Percentiles rank a stretch among this genome's conserved stretches.
Evolutionary conservation across 2,113 vertebrate species (phyloP).

Genomic region (Scomber scombrus): DNA sequence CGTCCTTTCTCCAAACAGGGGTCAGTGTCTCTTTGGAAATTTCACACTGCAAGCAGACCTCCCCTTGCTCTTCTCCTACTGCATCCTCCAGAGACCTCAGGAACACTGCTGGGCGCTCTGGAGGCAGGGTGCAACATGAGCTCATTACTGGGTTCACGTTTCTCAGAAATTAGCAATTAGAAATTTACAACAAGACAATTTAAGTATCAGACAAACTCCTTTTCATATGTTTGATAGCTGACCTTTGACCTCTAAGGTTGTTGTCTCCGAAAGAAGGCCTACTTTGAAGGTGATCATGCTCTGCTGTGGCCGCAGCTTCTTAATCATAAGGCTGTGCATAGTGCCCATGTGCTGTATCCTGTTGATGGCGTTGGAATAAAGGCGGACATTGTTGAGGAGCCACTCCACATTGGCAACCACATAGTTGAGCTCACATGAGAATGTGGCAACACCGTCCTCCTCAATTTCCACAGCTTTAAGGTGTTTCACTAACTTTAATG

Average conservation of each 20-base stretch:
- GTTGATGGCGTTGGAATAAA: conserved; percentile 88
- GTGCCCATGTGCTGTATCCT: conserved; percentile 89
- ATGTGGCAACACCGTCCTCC: conserved; percentile 85
- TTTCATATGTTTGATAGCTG: conserved; percentile 52
- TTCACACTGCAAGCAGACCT: conserved; percentile 89
- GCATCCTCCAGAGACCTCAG: conserved; percentile 90
- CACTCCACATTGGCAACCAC: conserved; percentile 91
- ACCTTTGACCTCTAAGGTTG: conserved; percentile 92
- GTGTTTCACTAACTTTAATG: conserved; percentile 87
- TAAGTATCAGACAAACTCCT: neutral
- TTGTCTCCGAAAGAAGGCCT: conserved; percentile 84
- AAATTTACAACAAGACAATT: neutral
- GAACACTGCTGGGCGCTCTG: conserved; percentile 92
- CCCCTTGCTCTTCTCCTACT: conserved; percentile 87
- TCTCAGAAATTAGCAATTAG: conserved; percentile 10
- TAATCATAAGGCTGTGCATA: conserved; percentile 88
- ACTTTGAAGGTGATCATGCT: conserved; percentile 87
- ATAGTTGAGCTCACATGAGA: conserved; percentile 91
- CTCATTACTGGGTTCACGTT: neutral
- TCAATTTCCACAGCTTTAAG: conserved; percentile 87
- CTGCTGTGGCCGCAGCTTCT: conserved; percentile 86
- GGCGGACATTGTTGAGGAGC: conserved; percentile 88
- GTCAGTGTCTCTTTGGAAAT: conserved; percentile 89
- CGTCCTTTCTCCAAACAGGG: conserved; percentile 92
- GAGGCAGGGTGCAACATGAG: conserved; percentile 4